Base-by-base conservation (phyloP, 2,888 invertebrate species). In the Spisula subtruncata region DNA sequence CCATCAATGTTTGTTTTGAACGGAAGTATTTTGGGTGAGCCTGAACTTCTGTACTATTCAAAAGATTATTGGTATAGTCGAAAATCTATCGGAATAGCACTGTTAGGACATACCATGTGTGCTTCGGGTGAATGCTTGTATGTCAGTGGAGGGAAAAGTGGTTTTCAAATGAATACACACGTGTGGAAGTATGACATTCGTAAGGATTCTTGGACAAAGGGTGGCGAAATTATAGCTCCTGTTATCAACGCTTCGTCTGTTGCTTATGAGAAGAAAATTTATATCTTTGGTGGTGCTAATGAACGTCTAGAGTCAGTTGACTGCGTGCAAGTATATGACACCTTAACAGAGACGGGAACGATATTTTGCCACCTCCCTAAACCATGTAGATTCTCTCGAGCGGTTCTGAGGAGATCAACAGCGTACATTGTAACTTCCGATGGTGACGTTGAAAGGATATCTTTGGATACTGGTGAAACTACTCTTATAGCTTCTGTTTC, bases 241-340 rank as follows among this genome's bases (percentile, higher is more conserved):
- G 89, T 91, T 18, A 41, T 82, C 25, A 18, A 81, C 56, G 91
- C 91, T 32, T 91, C 91, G 20, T 88, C 91, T 14, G 88, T 86
- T 41, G 75, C 35, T 41, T 35, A 88, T 46, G 51, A 86, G 46
- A 81, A 86, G 41, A 88, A 85, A 75, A 87, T 91, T 46, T 91
- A 89, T 56, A 81, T 91, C 16, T 80, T 91, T 85, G 91, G 91
- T 4, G 91, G 91, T 2, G 71, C 41, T n/a, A 79, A 89, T 51
- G 83, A 81, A 14, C 56, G 35, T 20, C 79, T 48, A 1, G 51
- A 71, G 4, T 48, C 86, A 12, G 89, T 83, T 4, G 75, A 89
- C 51, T 85, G 91, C 46, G 85, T 91, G 25, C 91, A 91, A 51
- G 81, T 86, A 12, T 91, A 86, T 71, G 86, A 91, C 60, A 88